Base-by-base conservation (phyloP, 2,888 invertebrate genomes). In the Drosophila nigricruria region DNA sequence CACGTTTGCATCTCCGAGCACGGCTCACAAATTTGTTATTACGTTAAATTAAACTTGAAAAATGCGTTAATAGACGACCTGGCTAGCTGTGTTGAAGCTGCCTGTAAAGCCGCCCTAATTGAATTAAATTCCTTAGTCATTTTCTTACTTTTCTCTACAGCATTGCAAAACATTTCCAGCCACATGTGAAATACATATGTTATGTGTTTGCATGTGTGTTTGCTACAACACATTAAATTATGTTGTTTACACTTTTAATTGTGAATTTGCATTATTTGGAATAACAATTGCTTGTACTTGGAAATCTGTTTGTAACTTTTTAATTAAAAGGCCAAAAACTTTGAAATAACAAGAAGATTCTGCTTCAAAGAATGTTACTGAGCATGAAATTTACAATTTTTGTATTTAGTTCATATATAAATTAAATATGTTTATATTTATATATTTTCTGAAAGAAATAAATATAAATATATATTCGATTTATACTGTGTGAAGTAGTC, bases 11-110 rank as follows among this genome's bases (percentile, higher is more conserved):
- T 25, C 32, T 53, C 43, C 34, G 27, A 30, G 20, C 54, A 38
- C 38, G 53, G 53, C 69, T 68, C 45, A 63, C 71, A 84, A 87
- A 89, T 82, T 81, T 74, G 68, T 88, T 82, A 84, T 74, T 70
- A 77, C 79, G 82, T 84, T 84, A 79, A 89, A 89, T 84, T 88
- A 88, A 89, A 88, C 84, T 84, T 82, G 89, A 84, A 84, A 84
- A 84, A 88, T 84, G 85, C 84, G 89, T 79, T 84, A 84, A 84
- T 82, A 79, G 76, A 49, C 69, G 32, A 5, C 40, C 36, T 12
- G 25, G 20, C 57, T 68, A 47, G 25, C 80, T 50, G 49, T 14
- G 9, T n/a, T n/a, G 18, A 20, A 16, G 32, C 38, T 34, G 36
- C 18, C 54, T 12, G n/a, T 3, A 6, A 30, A 45, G 18, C 16